phyloP scores from a whole-genome alignment of 2,113 vertebrate genomes.

The Glareola pratincola region DNA sequence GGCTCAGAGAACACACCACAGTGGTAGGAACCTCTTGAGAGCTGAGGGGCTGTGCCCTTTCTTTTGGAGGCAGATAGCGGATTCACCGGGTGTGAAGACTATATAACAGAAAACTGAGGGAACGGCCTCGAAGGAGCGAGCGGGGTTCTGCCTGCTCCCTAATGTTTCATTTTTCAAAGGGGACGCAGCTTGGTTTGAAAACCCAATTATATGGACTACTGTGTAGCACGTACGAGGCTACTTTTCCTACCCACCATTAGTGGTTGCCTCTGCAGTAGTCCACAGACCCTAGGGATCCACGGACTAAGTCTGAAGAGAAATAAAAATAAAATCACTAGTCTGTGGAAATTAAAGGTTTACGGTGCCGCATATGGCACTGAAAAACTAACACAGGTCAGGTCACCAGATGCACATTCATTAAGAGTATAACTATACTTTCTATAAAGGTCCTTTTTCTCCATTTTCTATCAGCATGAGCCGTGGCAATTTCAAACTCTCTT shows the following conservation, averaged over 20 bases:
- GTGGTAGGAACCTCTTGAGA: not conserved
- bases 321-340: not conserved
- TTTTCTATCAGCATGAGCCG: not conserved
- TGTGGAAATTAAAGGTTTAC: not conserved
- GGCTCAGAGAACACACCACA: not conserved
- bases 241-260: not conserved
- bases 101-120: not conserved
- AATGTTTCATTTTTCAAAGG: not conserved
- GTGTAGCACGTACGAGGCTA: not conserved
- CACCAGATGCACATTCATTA: not conserved
- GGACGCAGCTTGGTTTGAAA: not conserved
- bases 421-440: not conserved
- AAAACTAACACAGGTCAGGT: not conserved
- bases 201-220: not conserved
- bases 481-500: not conserved
- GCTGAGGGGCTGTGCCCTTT: not conserved
- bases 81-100: not conserved
- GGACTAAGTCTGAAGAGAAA: not conserved
- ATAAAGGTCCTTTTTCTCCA: not conserved
- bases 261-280: not conserved
- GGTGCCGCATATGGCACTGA: not conserved
- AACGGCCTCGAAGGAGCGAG: not conserved
- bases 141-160: not conserved
- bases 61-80: not conserved
- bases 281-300: not conserved